Evolutionary conservation across 2,797 vertebrate genomes (phyloP).

Genomic region (Heliangelus exortis): DNA sequence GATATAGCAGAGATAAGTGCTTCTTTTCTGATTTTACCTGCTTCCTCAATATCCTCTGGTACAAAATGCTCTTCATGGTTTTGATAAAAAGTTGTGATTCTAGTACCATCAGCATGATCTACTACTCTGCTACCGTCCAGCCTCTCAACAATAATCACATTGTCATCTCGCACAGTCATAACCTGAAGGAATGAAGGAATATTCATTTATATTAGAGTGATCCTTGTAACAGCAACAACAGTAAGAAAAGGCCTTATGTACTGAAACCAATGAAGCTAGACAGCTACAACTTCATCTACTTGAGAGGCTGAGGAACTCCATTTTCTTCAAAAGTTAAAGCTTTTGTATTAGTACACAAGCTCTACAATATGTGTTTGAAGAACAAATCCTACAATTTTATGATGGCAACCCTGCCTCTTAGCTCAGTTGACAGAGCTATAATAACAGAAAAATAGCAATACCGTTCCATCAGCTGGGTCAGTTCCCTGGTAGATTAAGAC

Average conservation of each 20-base stretch:
- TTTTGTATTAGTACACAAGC: background rate
- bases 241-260: background rate
- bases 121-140: conserved; percentile 80
- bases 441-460: conserved; percentile 59
- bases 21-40: conserved; percentile 67
- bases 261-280: background rate
- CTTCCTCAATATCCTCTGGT: conserved; percentile 15
- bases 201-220: background rate
- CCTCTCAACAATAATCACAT: conserved; percentile 83
- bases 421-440: background rate
- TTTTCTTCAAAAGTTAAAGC: background rate
- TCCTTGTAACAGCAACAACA: background rate
- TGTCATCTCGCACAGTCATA: conserved; percentile 89
- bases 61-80: conserved; percentile 44
- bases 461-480: conserved; percentile 86
- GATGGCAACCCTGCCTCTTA: background rate
- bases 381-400: background rate
- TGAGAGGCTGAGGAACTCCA: background rate
- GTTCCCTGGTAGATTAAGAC: conserved; percentile 82
- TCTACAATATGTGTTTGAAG: background rate
- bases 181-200: conserved; percentile 75
- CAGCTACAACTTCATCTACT: background rate
- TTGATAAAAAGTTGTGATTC: conserved; percentile 87
- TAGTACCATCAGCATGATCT: conserved; percentile 92
- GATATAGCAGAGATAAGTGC: background rate